A percentile compares a stretch with the other conserved stretches of the same genome.
Conservation (phyloP, 2,888 invertebrate species). For the Morpho achilles region DNA sequence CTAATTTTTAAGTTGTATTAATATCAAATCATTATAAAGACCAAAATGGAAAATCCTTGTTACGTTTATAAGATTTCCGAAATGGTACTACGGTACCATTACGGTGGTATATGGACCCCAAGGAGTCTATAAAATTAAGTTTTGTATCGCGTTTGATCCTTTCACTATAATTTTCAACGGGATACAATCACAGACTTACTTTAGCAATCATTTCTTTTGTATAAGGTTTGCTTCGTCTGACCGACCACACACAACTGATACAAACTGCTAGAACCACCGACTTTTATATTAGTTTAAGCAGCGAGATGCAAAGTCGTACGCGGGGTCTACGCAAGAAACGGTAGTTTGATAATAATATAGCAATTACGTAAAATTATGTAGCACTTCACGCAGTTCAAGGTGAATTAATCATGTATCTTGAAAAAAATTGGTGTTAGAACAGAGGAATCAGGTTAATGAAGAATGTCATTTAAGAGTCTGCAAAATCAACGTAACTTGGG, state of each 20-base stretch:
- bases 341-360: slow-evolving; percentile 73
- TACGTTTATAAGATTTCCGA: neutral
- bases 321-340: slow-evolving; percentile 68
- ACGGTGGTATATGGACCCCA: neutral
- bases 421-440: slow-evolving; percentile 24
- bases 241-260: slow-evolving; percentile 76
- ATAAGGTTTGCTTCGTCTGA: slow-evolving; percentile 71
- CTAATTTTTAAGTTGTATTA: no score
- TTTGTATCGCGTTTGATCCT: slow-evolving; percentile 38
- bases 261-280: slow-evolving; percentile 50
- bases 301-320: slow-evolving; percentile 61
- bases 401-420: slow-evolving; percentile 45
- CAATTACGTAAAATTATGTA: slow-evolving; percentile 73
- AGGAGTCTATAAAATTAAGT: slow-evolving; percentile 11
- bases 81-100: neutral
- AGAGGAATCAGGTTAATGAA: slow-evolving; percentile 14
- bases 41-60: neutral
- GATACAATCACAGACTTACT: slow-evolving; percentile 53
- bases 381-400: slow-evolving; percentile 62
- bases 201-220: slow-evolving; percentile 73
- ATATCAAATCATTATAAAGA: no score
- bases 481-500: neutral
- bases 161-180: slow-evolving; percentile 46
- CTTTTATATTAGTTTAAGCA: slow-evolving; percentile 71
- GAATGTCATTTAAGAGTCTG: neutral